Percentiles rank a stretch among this genome's conserved stretches.
Evolutionary conservation across 2,797 vertebrate genomes (phyloP).

Genomic region (Micropoecilia bifurca): DNA sequence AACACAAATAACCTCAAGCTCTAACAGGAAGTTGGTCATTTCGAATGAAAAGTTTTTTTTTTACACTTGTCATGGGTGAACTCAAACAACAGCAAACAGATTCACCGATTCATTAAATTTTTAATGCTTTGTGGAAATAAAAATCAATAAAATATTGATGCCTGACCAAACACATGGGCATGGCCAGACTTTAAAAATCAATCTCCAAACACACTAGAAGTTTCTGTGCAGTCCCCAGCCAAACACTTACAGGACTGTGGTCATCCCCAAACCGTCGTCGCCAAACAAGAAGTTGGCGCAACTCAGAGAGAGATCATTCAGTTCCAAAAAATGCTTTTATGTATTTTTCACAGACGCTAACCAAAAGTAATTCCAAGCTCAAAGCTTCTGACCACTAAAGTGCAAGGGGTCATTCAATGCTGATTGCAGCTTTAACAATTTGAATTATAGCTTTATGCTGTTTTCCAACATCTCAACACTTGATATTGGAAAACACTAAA

Average conservation of each 20-base stretch:
- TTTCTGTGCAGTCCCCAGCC: background rate
- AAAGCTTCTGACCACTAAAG: background rate
- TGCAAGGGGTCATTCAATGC: background rate
- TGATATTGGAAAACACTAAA: constrained; percentile 33
- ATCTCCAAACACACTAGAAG: background rate
- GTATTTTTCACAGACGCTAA: background rate
- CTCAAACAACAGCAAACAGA: background rate
- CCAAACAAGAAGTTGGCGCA: background rate
- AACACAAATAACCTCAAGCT: too few relatives aligned
- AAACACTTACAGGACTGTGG: background rate
- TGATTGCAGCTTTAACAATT: background rate
- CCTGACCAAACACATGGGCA: background rate
- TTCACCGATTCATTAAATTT: background rate
- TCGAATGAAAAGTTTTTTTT: background rate
- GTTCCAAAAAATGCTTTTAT: background rate
- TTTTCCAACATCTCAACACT: constrained; percentile 12
- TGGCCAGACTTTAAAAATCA: background rate
- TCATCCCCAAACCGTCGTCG: background rate
- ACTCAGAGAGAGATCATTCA: background rate
- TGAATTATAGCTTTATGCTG: background rate
- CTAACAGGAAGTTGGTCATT: background rate
- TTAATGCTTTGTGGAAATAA: background rate
- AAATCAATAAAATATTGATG: background rate
- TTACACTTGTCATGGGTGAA: background rate
- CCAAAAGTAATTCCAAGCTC: background rate